Evolutionary conservation across 2,888 invertebrate genomes (phyloP).

Genomic region (Cephus pygmeus): DNA sequence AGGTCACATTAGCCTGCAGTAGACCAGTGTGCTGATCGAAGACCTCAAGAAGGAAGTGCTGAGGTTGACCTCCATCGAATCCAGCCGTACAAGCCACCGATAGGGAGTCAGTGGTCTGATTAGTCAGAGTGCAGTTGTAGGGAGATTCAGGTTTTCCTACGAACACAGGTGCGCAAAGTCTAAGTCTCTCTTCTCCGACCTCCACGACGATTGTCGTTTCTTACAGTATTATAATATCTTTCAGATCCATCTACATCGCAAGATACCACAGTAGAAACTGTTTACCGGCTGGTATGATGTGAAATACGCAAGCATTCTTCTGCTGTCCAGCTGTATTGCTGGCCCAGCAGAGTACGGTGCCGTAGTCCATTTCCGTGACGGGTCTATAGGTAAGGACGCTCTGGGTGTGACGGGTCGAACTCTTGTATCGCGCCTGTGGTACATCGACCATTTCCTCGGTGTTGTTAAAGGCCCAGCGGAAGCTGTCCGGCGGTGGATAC

Average conservation of each 20-base stretch:
- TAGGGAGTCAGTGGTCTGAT: conserved; percentile 82
- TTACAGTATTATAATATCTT: neutral
- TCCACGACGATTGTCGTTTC: neutral
- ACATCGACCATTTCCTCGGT: conserved; percentile 85
- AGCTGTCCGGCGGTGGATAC: conserved; percentile 83
- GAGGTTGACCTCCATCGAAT: conserved; percentile 83
- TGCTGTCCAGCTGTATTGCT: conserved; percentile 80
- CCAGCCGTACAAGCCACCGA: conserved; percentile 79
- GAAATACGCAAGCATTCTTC: conserved; percentile 79
- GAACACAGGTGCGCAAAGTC: conserved; percentile 8
- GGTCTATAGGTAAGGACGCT: conserved; percentile 80
- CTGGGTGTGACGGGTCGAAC: conserved; percentile 71
- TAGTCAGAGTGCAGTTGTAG: conserved; percentile 80
- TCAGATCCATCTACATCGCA: neutral
- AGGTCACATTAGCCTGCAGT: conserved; percentile 77
- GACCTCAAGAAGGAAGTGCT: conserved; percentile 79
- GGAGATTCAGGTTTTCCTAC: conserved; percentile 81
- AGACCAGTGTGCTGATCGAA: conserved; percentile 75
- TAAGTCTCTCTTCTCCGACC: neutral
- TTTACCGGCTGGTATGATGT: conserved; percentile 75
- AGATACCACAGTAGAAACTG: neutral
- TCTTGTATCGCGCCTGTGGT: conserved; percentile 75
- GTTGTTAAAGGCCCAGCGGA: conserved; percentile 92
- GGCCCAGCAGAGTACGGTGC: conserved; percentile 80
- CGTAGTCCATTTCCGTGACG: conserved; percentile 80